phyloP scores from a whole-genome alignment of 2,888 invertebrate genomes.

The Sesia apiformis region DNA sequence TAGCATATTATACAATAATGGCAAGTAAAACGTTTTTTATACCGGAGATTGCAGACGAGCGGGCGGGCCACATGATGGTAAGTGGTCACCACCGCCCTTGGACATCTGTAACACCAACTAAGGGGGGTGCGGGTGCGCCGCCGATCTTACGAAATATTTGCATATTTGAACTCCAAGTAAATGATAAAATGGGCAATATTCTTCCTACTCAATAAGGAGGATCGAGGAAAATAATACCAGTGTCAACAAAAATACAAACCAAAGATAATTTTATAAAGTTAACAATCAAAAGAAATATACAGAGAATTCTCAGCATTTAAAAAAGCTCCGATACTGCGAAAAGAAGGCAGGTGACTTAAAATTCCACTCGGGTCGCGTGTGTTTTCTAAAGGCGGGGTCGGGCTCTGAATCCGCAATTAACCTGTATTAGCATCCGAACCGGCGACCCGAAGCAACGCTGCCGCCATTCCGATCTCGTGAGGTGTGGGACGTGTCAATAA shows the following conservation, averaged over 20 bases:
- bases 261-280: background rate
- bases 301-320: background rate
- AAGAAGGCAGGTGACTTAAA: constrained; percentile 24
- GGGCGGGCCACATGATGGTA: no score
- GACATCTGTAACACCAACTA: no score
- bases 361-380: constrained; percentile 35
- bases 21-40: no score
- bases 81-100: no score
- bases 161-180: no score
- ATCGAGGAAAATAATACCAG: no score
- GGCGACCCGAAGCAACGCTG: constrained; percentile 27
- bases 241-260: background rate
- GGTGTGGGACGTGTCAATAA: constrained; percentile 3
- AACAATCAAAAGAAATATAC: background rate
- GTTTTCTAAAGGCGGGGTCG: constrained; percentile 48
- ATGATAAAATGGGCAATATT: no score
- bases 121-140: no score
- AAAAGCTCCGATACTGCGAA: constrained; percentile 1
- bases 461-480: constrained; percentile 16
- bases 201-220: no score
- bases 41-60: no score
- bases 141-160: no score
- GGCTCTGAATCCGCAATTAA: constrained; percentile 58
- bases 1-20: no score
- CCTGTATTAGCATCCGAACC: constrained; percentile 53